phyloP scores from a whole-genome alignment of 2,113 vertebrate species.

The Ictalurus furcatus region DNA sequence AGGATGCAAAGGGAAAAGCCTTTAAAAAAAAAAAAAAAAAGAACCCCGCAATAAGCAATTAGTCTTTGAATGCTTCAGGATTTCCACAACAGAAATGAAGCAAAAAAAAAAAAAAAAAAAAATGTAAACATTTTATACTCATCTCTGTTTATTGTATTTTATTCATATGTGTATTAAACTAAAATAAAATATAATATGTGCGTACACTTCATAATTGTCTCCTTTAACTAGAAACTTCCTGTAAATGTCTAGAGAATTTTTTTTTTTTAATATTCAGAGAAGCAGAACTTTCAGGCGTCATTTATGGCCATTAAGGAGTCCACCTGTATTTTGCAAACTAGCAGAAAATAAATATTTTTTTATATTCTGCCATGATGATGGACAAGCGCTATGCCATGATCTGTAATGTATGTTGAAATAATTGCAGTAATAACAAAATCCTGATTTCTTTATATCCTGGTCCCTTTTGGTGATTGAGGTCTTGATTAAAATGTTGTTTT shows the following conservation, averaged over 20 bases:
- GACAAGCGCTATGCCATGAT: background rate
- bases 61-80: conserved; percentile 17
- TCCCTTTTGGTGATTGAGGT: background rate
- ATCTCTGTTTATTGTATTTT: background rate
- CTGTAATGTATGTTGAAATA: background rate
- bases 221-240: too few relatives aligned
- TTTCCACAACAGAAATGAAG: conserved; percentile 20
- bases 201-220: background rate
- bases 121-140: background rate
- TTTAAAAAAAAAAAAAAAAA: background rate
- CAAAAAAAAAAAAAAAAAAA: background rate
- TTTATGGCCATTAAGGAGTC: background rate
- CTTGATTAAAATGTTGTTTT: background rate
- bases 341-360: background rate
- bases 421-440: background rate
- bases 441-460: background rate
- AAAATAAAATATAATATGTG: background rate
- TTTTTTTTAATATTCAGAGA: background rate
- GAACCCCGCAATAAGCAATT: conserved; percentile 25
- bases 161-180: background rate
- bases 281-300: background rate
- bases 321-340: background rate
- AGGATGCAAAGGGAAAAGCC: conserved; percentile 13
- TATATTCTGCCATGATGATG: background rate
- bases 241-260: background rate